Base-by-base conservation (phyloP, 2,113 vertebrate species). In the Sturnus vulgaris region DNA sequence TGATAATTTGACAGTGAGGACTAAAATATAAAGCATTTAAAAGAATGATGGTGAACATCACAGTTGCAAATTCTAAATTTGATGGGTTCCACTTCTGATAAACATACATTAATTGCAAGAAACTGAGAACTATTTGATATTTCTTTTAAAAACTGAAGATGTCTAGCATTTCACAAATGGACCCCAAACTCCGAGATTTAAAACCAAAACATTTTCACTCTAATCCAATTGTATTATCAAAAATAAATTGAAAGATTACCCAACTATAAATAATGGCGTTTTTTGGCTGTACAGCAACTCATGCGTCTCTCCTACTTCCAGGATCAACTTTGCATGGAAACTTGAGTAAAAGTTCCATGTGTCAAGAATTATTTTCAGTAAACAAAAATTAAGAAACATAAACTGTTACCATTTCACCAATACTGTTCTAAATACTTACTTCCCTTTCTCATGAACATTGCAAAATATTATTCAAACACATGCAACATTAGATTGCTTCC, bases 391-490 rank as follows among this genome's bases (percentile, higher is more conserved):
- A 87, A 84, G 90, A 92, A 78, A 44, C 47, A 82, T 90, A 95
- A 96, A 93, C 71, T 95, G 82, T 90, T 81, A 56, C 39, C 40
- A 92, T 94, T 95, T 95, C 66, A 65, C 71, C 86, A 93, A 76
- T 86, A 81, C 64, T 94, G 64, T 70, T 90, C 81, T 86, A 95
- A 93, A 97, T 92, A 95, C 77, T 92, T 89, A 91, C 94, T 94
- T 97, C 90, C 95, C 85, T 86, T 93, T 93, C 89, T 96, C 84
- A 94, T 72, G 79, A 96, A 76, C 80, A 35, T 97, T 96, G 93
- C 95, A 92, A 96, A 97, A 97, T 42, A 63, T 33, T 78, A 81
- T 80, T 79, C 89, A 75, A 94, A 90, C 76, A 95, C 76, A 91
- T 0, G 35, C 82, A 95, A 83, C 28, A 39, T 71, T 35, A 61